phyloP scores from a whole-genome alignment of 2,797 vertebrate species.

The Sebastes oblongus region DNA sequence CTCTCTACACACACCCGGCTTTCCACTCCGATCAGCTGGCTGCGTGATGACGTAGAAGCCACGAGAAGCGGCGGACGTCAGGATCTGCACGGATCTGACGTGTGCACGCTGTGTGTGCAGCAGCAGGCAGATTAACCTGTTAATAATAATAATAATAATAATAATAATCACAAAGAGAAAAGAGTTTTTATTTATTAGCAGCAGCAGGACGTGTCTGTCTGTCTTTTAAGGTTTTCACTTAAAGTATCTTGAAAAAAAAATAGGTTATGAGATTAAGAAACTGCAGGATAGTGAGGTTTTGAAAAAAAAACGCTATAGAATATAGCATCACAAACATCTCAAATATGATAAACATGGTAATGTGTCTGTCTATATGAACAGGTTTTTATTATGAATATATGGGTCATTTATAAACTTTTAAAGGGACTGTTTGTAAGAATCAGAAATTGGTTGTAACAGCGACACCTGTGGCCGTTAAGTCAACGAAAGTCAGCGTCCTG shows the following conservation, averaged over 20 bases:
- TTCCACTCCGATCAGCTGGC: slow-evolving; percentile 93
- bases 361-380: too few species aligned
- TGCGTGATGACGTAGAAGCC: slow-evolving; percentile 85
- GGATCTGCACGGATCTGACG: slow-evolving; percentile 70
- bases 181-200: neutral
- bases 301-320: too few species aligned
- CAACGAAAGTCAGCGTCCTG: too few species aligned
- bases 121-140: slow-evolving; percentile 25
- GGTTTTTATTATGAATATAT: too few species aligned
- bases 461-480: too few species aligned
- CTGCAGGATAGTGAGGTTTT: too few species aligned
- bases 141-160: neutral
- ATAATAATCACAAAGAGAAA: neutral
- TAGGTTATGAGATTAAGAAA: neutral
- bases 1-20: slow-evolving; percentile 76
- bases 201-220: neutral
- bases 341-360: too few species aligned
- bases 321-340: too few species aligned
- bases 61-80: slow-evolving; percentile 73
- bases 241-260: neutral
- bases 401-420: too few species aligned
- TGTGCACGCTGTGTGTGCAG: slow-evolving; percentile 7
- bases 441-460: too few species aligned
- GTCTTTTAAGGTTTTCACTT: neutral
- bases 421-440: too few species aligned